A percentile compares a stretch with the other conserved stretches of the same genome.
These are phyloP conservation scores for Subanguina moxae DNA, from an alignment of 1,140 invertebrate genomes.

Conservation along the genomic window DNA sequence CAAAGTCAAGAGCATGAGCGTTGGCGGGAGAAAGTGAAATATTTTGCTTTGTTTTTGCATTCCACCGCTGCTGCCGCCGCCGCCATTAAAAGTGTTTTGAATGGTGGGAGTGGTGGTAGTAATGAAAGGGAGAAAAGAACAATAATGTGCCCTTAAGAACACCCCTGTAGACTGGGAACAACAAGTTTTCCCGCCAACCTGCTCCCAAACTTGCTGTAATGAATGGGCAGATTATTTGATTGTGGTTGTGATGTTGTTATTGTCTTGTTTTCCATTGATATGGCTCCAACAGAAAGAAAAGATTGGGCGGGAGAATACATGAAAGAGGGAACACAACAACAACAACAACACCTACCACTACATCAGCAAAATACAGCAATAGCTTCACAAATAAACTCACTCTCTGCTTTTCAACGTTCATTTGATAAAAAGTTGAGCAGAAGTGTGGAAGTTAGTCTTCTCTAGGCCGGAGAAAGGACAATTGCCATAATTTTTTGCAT, in stretches of 20 bases:
- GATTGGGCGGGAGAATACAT: not conserved
- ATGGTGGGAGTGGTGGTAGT: not conserved
- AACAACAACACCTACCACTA: not conserved
- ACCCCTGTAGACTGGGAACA: not conserved
- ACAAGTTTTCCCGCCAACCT: constrained; percentile 8
- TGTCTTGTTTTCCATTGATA: not conserved
- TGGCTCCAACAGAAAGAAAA: not conserved
- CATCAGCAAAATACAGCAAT: not conserved
- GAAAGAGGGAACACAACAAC: constrained; percentile 1
- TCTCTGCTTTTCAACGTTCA: not conserved
- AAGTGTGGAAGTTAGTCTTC: not conserved
- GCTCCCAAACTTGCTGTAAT: not conserved
- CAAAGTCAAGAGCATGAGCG: no score
- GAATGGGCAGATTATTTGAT: constrained; percentile 4
- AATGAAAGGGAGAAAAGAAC: not conserved
- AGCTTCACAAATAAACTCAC: not conserved
- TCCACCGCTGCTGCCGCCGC: not conserved
- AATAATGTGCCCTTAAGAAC: not conserved
- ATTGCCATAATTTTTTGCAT: not conserved
- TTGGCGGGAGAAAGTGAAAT: not conserved
- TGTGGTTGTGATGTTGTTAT: not conserved
- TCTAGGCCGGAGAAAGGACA: not conserved
- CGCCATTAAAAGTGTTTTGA: not conserved
- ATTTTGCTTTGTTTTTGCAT: not conserved
- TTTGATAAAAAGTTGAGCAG: not conserved